A percentile compares a stretch with the other conserved stretches of the same genome.
These are phyloP conservation scores for Oryzias javanicus DNA, from an alignment of 2,113 vertebrate species.

Conservation along the genomic window DNA sequence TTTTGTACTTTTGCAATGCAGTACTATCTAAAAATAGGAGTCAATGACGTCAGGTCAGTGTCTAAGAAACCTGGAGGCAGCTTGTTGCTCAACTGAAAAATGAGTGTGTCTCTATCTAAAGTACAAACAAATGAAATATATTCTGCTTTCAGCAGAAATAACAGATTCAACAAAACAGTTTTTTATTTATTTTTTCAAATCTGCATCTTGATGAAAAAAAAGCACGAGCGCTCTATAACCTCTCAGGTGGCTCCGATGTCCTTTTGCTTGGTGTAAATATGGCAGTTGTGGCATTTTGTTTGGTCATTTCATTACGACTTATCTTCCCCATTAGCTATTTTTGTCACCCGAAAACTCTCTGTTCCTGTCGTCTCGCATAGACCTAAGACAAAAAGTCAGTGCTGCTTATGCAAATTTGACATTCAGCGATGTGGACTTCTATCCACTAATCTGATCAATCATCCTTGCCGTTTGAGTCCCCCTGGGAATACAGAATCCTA, in stretches of 20 bases:
- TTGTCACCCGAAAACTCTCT: conserved; percentile 45
- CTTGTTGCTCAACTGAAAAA: too few species aligned
- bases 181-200: conserved; percentile 1
- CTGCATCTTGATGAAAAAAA: conserved; percentile 34
- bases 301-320: conserved; percentile 64
- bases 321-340: conserved; percentile 69
- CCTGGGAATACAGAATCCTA: conserved; percentile 30
- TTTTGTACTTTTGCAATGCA: too few species aligned
- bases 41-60: too few species aligned
- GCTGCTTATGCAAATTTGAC: conserved; percentile 80
- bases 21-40: too few species aligned
- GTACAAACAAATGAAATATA: too few species aligned
- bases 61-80: too few species aligned
- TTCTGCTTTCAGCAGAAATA: background rate
- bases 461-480: conserved; percentile 40
- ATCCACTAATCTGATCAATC: conserved; percentile 69
- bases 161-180: background rate
- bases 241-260: conserved; percentile 43
- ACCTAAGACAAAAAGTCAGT: conserved; percentile 66
- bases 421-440: conserved; percentile 70
- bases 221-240: conserved; percentile 33
- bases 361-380: conserved; percentile 58
- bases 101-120: too few species aligned
- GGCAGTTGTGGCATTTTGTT: conserved; percentile 71
- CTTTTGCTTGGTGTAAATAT: conserved; percentile 59